These are phyloP conservation scores for Heliconius ethilla DNA, from an alignment of 2,888 invertebrate genomes.

Conservation along the genomic window DNA sequence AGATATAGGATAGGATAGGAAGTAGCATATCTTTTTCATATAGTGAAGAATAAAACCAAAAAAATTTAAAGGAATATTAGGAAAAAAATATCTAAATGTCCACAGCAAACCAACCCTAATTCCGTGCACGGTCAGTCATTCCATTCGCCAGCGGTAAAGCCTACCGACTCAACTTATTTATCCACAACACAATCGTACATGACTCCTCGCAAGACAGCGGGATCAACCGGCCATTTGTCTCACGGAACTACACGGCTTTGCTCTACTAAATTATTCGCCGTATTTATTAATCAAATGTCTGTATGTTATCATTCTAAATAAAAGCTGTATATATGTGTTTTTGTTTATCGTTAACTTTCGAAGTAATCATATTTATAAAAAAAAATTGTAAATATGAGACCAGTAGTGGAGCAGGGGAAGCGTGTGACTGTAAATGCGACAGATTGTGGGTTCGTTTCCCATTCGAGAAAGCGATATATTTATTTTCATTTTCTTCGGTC, in stretches of 20 bases:
- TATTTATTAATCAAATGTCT: conserved; percentile 37
- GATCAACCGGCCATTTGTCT: conserved; percentile 71
- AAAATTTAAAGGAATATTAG: no score
- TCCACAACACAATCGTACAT: conserved; percentile 33
- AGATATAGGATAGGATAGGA: no score
- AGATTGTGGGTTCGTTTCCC: no score
- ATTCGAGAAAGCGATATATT: no score
- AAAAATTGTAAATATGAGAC: no score
- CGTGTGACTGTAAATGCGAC: no score
- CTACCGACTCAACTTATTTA: conserved; percentile 36
- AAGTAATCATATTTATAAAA: background rate
- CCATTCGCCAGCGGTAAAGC: conserved; percentile 34
- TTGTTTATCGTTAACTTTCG: background rate
- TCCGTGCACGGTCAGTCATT: conserved; percentile 32
- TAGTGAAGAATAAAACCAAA: background rate
- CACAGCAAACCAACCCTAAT: background rate
- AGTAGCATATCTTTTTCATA: background rate
- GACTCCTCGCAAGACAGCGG: conserved; percentile 56
- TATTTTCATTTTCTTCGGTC: no score
- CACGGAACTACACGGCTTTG: conserved; percentile 46
- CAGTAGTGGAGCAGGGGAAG: no score
- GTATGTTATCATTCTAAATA: background rate
- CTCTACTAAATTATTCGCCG: conserved; percentile 39
- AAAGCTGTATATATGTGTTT: background rate
- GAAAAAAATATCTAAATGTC: background rate